Base-by-base conservation (phyloP, 37 sponge, comb jelly and placozoan species). In the Lycopodina hypogea region DNA sequence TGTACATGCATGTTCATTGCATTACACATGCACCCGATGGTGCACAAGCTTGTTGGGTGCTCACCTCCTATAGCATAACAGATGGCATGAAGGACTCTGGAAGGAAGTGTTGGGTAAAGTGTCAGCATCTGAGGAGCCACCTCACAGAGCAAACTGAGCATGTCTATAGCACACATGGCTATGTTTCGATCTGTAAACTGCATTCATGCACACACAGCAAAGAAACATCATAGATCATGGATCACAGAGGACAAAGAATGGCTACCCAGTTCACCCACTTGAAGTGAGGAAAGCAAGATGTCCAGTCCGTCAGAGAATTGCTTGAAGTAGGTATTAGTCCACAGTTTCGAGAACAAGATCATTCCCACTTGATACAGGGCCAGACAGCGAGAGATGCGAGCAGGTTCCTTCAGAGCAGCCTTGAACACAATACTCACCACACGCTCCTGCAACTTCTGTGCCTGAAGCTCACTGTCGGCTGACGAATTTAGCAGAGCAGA, bases 121-220 rank as follows among this genome's bases (percentile, higher is more conserved):
- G 37, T 60, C 37, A 7, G 0, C 59, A 94, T 73, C 73, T 68
- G 75, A 1, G 78, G 39, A 21, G 65, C 75, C 56, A 90, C 70
- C 30, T 71, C 67, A 29, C 35, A 22, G 57, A 93, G 86, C 37
- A 95, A 37, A 42, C 62, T 86, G 38, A 92, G 42, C 88, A 95
- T 89, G 74, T 95, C 96, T 3, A 95, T 70, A n/a, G 96, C 89
- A 36, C 79, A 69, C 81, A 90, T 74, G 30, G 85, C 68, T 6
- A 93, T 78, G 56, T 69, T 12, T 0, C 70, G 74, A 69, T 93
- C 88, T 40, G 84, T n/a, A 72, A 93, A 89, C 88, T 90, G 60
- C 34, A 41, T 9, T 62, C 32, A 62, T 7, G 72, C 36, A 35
- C 30, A 58, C 26, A 76, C 37, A 55, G 42, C 34, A 23, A 59